These are phyloP conservation scores for Acridotheres tristis DNA, from an alignment of 2,797 vertebrate species.

Conservation along the genomic window DNA sequence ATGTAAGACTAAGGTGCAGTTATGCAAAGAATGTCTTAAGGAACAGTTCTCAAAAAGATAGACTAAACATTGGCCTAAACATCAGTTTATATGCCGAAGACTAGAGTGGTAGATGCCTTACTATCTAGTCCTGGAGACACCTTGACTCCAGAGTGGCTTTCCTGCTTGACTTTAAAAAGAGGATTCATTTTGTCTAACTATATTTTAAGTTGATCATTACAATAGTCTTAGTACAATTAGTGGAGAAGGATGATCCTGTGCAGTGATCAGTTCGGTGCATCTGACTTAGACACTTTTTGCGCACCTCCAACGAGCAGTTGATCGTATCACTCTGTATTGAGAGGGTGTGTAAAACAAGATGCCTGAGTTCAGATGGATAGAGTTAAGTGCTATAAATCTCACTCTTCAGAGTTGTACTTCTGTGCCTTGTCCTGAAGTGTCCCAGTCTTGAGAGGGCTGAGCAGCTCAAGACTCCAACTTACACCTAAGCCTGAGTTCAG, in stretches of 20 bases:
- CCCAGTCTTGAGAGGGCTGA: conserved; percentile 73
- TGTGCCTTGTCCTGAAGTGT: conserved; percentile 74
- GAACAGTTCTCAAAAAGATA: background rate
- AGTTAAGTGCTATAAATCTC: conserved; percentile 73
- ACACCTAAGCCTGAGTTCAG: conserved; percentile 67
- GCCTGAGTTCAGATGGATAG: conserved; percentile 63
- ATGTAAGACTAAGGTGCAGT: background rate
- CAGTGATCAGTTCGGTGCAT: background rate
- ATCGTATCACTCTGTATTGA: background rate
- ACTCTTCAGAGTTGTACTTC: conserved; percentile 73
- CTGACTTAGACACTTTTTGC: background rate
- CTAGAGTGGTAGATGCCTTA: background rate
- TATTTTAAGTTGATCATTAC: background rate
- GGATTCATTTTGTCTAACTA: background rate
- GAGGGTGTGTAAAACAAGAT: conserved; percentile 50
- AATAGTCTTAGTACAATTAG: background rate
- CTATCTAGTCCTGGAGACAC: background rate
- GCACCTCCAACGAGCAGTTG: background rate
- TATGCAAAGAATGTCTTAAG: background rate
- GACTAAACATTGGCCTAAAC: background rate
- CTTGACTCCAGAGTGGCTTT: background rate
- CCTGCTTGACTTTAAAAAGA: background rate
- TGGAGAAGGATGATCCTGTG: background rate
- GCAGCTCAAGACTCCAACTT: conserved; percentile 70
- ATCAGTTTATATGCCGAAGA: background rate